A percentile compares a stretch with the other conserved stretches of the same genome.
Evolutionary conservation across 2,888 invertebrate species (phyloP).

Genomic region (Scaptomyza flava): DNA sequence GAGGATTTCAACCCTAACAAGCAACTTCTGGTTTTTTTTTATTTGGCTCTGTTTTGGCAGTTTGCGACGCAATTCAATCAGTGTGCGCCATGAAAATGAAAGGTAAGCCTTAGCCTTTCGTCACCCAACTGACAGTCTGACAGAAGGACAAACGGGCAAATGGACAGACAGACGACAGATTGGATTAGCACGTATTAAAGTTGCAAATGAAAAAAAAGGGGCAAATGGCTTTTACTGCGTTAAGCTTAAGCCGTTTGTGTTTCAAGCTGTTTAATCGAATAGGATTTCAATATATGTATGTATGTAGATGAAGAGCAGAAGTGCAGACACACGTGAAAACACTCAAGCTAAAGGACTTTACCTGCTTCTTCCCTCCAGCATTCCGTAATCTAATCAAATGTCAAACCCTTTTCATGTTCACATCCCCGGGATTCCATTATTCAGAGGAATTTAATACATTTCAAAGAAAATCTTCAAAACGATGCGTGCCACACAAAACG

Average conservation of each 20-base stretch:
- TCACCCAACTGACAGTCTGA: constrained; percentile 29
- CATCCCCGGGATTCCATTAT: constrained; percentile 8
- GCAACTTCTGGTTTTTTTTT: constrained; percentile 1
- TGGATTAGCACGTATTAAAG: constrained; percentile 36
- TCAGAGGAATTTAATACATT: constrained; percentile 58
- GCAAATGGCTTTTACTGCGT: background rate
- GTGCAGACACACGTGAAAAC: constrained; percentile 29
- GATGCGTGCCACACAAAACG: constrained; percentile 14
- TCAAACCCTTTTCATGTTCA: constrained; percentile 74
- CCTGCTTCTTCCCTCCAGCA: background rate
- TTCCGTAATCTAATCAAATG: constrained; percentile 18
- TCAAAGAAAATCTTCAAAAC: constrained; percentile 32
- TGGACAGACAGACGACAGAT: constrained; percentile 18
- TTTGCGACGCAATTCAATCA: constrained; percentile 55
- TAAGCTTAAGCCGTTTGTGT: constrained; percentile 3
- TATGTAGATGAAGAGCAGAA: background rate
- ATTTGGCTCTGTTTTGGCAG: constrained; percentile 23
- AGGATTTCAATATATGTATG: constrained; percentile 41
- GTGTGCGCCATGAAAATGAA: constrained; percentile 42
- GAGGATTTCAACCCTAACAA: constrained; percentile 21
- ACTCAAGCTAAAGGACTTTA: constrained; percentile 22
- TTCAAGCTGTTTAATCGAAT: constrained; percentile 33
- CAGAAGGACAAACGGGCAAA: constrained; percentile 12
- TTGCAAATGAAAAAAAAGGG: constrained; percentile 7
- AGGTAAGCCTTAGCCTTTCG: constrained; percentile 37